Percentiles rank a stretch among this genome's conserved stretches.
Evolutionary conservation across 2,113 vertebrate species (phyloP).

Genomic region (Heteronetta atricapilla): DNA sequence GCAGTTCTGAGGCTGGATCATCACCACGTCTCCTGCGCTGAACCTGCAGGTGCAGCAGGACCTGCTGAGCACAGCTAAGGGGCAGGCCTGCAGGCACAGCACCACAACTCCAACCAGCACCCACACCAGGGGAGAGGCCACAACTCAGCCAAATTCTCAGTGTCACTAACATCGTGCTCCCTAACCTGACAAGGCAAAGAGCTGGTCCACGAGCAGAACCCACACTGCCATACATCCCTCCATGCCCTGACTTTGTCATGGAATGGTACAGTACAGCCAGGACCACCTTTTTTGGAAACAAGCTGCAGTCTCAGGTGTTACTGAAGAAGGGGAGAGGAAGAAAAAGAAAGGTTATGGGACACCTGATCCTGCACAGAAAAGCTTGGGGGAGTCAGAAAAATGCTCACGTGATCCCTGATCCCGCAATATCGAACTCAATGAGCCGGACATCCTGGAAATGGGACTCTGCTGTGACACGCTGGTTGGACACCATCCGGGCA

Average conservation of each 20-base stretch:
- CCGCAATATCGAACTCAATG: conserved; percentile 86
- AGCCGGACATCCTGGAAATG: conserved; percentile 96
- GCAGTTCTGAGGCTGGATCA: conserved; percentile 85
- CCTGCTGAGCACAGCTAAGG: background rate
- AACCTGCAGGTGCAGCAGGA: conserved; percentile 73
- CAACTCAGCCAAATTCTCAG: background rate
- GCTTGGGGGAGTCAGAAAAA: background rate
- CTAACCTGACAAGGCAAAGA: background rate
- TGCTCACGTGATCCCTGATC: conserved; percentile 87
- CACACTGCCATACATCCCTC: background rate
- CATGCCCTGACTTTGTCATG: background rate
- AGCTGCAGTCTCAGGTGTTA: background rate
- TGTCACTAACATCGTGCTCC: background rate
- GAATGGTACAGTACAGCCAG: accelerated
- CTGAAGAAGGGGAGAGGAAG: background rate
- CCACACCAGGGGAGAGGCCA: background rate
- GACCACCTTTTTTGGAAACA: background rate
- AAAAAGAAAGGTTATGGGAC: background rate
- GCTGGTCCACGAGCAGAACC: background rate
- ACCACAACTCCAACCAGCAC: accelerated
- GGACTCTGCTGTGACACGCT: conserved; percentile 78
- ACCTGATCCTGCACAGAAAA: accelerated
- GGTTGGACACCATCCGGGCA: conserved; percentile 82
- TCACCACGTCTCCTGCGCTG: conserved; percentile 84
- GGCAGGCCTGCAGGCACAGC: background rate